Evolutionary conservation across 2,888 invertebrate genomes (phyloP), one percentile per base, ranked within the genome.

Genomic region (Brassicogethes aeneus): DNA sequence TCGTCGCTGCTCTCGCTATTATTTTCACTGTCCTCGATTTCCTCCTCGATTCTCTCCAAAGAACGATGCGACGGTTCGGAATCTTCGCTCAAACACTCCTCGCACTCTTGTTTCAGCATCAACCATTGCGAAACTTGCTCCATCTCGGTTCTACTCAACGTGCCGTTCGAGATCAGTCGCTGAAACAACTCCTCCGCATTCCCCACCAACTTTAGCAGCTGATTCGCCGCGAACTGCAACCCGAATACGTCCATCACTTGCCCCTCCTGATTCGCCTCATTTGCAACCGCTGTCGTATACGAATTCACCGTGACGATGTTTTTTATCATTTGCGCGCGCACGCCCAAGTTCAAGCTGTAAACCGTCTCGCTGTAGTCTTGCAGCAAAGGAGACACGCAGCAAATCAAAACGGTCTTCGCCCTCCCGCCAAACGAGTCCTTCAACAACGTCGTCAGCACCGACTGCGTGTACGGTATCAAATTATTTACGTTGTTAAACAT

Each of bases 141-240:
- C 49, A 82, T 76, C 60, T 87, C 85, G 44, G 76, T 69, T 39
- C 82, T 81, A 8, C 80, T 76, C 40, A 89, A 62, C n/a, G 77
- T 73, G 55, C 82, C 82, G 31, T 78, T 82, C 12, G 77, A 74
- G 36, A 86, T 72, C 33, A 89, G 73, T 64, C 77, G 84, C 65
- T 82, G 79, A 66, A 85, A 85, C n/a, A 90, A 66, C 15, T 85
- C 84, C 61, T 89, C 89, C 2, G 89, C 89, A 71, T 88, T 88
- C 2, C 83, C 76, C 3, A 89, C 87, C 45, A 90, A 65, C 62
- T 87, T 87, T 15, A 85, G 77, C 79, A 87, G 82, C 53, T 89
- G 89, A 42, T 82, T 73, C 10, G 87, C 85, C 10, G 88, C 87
- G 71, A 89, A 88, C 64, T 87, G 85, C 41, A 88, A 66, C 30